Percentiles rank a stretch among this genome's conserved stretches.
phyloP scores from a whole-genome alignment of 2,113 vertebrate species.

The Origma solitaria region DNA sequence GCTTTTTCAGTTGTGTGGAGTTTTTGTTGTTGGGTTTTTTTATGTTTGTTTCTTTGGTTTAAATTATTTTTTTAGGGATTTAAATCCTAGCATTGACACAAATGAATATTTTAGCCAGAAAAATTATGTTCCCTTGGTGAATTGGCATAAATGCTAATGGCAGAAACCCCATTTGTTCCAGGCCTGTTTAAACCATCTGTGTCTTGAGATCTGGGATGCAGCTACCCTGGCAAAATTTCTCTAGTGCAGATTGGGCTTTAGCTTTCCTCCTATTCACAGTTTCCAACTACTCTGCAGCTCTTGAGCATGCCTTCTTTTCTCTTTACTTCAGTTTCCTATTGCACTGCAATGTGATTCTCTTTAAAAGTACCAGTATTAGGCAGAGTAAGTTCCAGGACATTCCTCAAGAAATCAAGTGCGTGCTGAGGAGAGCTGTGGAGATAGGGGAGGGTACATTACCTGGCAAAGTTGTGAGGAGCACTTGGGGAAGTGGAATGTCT shows the following conservation, averaged over 20 bases:
- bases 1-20: neutral
- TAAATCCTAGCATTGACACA: neutral
- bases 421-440: neutral
- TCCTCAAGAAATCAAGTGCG: neutral
- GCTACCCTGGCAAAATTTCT: neutral
- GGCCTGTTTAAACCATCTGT: neutral
- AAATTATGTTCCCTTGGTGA: neutral
- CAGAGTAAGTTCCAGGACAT: neutral
- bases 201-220: neutral
- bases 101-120: neutral
- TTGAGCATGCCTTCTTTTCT: neutral
- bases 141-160: neutral
- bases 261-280: neutral
- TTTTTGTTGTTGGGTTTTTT: fast-evolving
- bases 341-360: neutral
- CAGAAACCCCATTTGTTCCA: neutral
- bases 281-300: neutral
- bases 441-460: neutral
- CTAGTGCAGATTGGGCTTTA: neutral
- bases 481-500: neutral
- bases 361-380: neutral
- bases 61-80: neutral
- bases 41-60: neutral
- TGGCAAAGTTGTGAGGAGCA: neutral
- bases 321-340: neutral